Conservation (phyloP, 2,113 vertebrate genomes). For the Dasyornis broadbenti region DNA sequence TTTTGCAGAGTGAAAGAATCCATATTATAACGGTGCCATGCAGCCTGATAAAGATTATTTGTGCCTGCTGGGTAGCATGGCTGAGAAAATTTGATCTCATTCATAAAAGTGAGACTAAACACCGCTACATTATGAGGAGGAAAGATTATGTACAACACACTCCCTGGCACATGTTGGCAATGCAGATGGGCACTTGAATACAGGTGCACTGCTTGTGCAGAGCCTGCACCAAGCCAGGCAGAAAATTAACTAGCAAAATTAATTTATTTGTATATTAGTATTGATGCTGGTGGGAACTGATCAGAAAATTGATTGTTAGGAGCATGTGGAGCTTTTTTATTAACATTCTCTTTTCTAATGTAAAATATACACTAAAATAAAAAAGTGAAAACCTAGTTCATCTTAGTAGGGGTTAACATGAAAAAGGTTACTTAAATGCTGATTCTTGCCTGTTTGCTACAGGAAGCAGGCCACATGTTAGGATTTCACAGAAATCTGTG, state of each 20-base stretch:
- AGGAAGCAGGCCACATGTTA: neutral
- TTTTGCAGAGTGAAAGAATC: slow-evolving; percentile 36
- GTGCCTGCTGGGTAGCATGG: slow-evolving; percentile 22
- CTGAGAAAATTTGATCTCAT: neutral
- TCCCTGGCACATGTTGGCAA: slow-evolving; percentile 3
- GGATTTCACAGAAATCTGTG: neutral
- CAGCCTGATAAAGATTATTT: slow-evolving; percentile 20
- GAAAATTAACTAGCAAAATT: slow-evolving; percentile 39
- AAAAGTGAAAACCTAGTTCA: slow-evolving; percentile 42
- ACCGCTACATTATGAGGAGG: neutral
- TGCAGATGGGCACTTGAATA: neutral
- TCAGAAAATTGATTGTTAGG: slow-evolving; percentile 24
- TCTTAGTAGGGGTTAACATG: slow-evolving; percentile 11
- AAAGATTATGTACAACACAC: neutral
- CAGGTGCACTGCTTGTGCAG: neutral
- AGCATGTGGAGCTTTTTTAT: slow-evolving; percentile 62
- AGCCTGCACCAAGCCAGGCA: slow-evolving; percentile 27
- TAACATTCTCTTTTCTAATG: slow-evolving; percentile 60
- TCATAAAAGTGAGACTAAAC: neutral
- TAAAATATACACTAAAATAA: slow-evolving; percentile 60
- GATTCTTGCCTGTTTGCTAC: neutral
- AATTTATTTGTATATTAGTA: slow-evolving; percentile 58
- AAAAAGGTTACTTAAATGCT: neutral
- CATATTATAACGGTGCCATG: slow-evolving; percentile 7
- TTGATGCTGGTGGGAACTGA: slow-evolving; percentile 35